A percentile compares a stretch with the other conserved stretches of the same genome.
phyloP scores from a whole-genome alignment of 2,113 vertebrate species.

The Narcine bancroftii region DNA sequence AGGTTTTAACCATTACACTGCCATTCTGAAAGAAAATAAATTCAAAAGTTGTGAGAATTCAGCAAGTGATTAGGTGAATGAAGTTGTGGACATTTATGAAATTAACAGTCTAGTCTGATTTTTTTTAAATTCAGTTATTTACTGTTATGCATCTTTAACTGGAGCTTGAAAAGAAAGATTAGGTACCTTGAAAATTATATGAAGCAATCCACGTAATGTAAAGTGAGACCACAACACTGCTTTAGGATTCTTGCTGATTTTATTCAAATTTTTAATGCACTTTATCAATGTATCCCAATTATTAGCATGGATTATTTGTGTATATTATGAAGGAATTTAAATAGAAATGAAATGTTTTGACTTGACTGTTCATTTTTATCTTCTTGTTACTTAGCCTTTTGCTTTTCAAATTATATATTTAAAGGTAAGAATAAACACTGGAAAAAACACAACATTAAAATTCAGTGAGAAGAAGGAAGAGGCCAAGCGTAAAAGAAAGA shows the following conservation, averaged over 20 bases:
- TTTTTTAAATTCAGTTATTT: background rate
- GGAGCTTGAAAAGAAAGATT: background rate
- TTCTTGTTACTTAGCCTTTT: background rate
- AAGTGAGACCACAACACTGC: background rate
- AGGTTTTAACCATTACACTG: too few species aligned
- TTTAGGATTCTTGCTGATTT: background rate
- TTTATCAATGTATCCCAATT: too few species aligned
- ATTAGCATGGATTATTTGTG: background rate
- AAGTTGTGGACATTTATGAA: background rate
- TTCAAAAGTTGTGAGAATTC: background rate
- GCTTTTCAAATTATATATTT: slow-evolving; percentile 33
- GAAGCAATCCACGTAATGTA: background rate
- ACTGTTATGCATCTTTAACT: background rate
- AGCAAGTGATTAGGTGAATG: background rate
- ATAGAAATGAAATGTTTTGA: background rate
- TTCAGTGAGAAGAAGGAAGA: slow-evolving; percentile 92
- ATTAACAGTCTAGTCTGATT: background rate
- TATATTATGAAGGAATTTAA: background rate
- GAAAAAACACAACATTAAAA: slow-evolving; percentile 90
- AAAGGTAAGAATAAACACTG: slow-evolving; percentile 95
- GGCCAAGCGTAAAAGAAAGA: slow-evolving; percentile 83
- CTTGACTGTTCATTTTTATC: background rate
- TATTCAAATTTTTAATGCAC: background rate
- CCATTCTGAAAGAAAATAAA: background rate
- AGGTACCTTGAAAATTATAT: background rate